Base-by-base conservation (phyloP, 2,888 invertebrate genomes). In the Carpatolechia fugitivella region DNA sequence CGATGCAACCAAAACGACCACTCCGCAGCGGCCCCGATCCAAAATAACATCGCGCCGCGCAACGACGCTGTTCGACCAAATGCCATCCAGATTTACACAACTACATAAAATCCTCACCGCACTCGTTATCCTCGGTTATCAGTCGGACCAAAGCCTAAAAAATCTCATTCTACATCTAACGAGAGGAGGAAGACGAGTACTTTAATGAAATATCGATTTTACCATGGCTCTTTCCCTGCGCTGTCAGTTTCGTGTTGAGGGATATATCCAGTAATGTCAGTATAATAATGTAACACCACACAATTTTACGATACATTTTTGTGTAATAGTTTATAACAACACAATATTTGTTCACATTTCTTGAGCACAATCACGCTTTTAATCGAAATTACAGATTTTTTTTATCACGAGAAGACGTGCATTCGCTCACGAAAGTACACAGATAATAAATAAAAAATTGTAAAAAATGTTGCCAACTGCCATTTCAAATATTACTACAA, bases 171-270 rank as follows among this genome's bases (percentile, higher is more conserved):
- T 44, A 20, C 11, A 24, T 44, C 44, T 8, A 24, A 24, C 24
- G 36, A 35, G 46, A 49, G 33, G 16, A 49, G 49, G n/a, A 50
- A 50, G 33, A 16, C 4, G n/a, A 31, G 36, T 48, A 29, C 29
- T 44, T 31, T 13, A 60, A 56, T 24, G 51, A 46, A 60, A 56
- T 65, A 65, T 87, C 83, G 85, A 87, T 87, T 83, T 92, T 92
- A 94, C 94, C 94, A 92, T 94, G 93, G 88, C 92, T 93, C 85
- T 93, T 93, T 85, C 94, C 94, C 85, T 93, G 93, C 70, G 93
- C 92, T 84, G 94, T 93, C 85, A 93, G 91, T 83, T 92, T 93
- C 64, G 93, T 93, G 82, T 93, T 92, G 70, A 92, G 90, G 65
- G 93, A 91, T 78, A 92, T 90, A 89, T 93, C 93, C 80, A 94